Evolutionary conservation across 1,140 invertebrate species (phyloP), one percentile per base, ranked within the genome.

Genomic region (Gonatopus flavifemur): DNA sequence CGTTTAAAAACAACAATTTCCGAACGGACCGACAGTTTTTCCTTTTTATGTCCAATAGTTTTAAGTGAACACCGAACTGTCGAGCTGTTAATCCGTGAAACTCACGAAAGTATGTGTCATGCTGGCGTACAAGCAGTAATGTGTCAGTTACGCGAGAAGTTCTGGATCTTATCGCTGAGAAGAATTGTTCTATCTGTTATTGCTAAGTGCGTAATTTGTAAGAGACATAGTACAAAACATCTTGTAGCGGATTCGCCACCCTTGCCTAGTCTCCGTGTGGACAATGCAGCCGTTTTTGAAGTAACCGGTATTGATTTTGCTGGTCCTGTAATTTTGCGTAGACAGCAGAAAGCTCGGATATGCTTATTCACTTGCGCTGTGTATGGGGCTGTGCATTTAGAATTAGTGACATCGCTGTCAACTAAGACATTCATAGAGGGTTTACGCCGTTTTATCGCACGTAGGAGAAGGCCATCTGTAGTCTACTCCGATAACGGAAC

Each of bases 401-500:
- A 71, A 25, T 25, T 71, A 1, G 56, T 55, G 1, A 47, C 50
- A 0, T 57, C 61, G 7, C 30, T 67, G 30, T 64, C 55, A 5
- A 59, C 59, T 0, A 32, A 35, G n/a, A 45, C 41, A n/a, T 65
- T 67, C 48, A 24, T 59, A 13, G 37, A 46, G 12, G 36, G 46
- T 1, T 21, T 68, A 2, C 32, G 53, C 6, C 38, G 56, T 2
- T 64, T 64, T 24, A 56, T 70, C 5, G 52, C 32, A 0, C 36
- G 60, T 1, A 42, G 63, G 49, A 67, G 69, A 25, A 45, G 64
- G 48, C 72, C 69, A 3, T 32, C 31, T 1, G 58, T 58, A 0
- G 66, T 81, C 8, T 78, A 66, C 36, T 71, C 59, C 31, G 72
- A 80, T 44, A 77, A 79, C 44, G 76, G 60, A 0, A 70, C 62